Conservation (phyloP, 2,113 vertebrate species). For the Piaya cayana region DNA sequence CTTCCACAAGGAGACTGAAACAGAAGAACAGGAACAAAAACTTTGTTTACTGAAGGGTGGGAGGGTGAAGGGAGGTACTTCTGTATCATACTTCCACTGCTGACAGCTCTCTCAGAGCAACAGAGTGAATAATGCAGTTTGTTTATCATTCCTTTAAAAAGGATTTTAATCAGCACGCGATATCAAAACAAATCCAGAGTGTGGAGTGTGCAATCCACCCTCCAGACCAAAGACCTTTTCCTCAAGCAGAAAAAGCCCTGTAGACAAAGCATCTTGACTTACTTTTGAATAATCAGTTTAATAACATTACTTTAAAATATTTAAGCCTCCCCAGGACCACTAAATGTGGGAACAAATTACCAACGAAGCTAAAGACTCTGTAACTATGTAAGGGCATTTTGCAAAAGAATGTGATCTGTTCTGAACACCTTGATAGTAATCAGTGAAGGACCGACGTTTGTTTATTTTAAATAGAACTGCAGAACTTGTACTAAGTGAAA, state of each 20-base stretch:
- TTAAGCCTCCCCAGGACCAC: background rate
- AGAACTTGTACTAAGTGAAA: too few species aligned
- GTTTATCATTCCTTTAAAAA: background rate
- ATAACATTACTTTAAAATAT: background rate
- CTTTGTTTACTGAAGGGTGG: background rate
- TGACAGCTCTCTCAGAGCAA: accelerated
- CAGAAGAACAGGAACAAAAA: accelerated
- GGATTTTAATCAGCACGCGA: background rate
- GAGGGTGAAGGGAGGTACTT: background rate
- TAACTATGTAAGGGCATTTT: background rate
- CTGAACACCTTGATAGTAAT: too few species aligned
- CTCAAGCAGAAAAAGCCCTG: background rate
- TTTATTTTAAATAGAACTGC: too few species aligned
- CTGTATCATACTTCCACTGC: background rate
- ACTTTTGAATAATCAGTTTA: background rate
- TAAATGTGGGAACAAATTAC: background rate
- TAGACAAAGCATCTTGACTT: background rate
- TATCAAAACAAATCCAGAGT: background rate
- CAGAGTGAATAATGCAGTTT: background rate
- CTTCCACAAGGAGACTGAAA: background rate
- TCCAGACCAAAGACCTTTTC: background rate
- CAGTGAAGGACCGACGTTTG: too few species aligned
- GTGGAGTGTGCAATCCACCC: background rate
- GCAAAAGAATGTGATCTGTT: too few species aligned
- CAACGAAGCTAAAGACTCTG: background rate